A percentile compares a stretch with the other conserved stretches of the same genome.
These are phyloP conservation scores for Campoletis sonorensis DNA, from an alignment of 1,140 invertebrate genomes.

Conservation along the genomic window DNA sequence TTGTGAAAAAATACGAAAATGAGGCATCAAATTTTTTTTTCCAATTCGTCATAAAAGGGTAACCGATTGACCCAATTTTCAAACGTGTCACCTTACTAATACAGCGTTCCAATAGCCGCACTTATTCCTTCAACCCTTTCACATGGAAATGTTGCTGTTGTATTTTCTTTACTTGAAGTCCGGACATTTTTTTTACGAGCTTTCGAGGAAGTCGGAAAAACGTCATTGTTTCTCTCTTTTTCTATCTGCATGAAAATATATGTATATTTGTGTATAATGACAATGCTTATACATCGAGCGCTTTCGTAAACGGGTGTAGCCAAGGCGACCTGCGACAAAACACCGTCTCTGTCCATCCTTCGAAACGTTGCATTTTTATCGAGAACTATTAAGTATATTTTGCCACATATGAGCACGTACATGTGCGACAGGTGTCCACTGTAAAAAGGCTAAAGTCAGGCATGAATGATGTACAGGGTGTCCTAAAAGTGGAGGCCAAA, in stretches of 20 bases:
- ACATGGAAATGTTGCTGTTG: not conserved
- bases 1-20: not conserved
- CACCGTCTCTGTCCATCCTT: constrained; percentile 34
- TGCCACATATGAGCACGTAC: not conserved
- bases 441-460: not conserved
- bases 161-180: not conserved
- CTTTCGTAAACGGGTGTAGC: constrained; percentile 18
- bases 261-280: not conserved
- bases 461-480: too few relatives aligned
- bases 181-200: constrained; percentile 9
- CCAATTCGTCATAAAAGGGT: not conserved
- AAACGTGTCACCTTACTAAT: not conserved
- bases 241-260: not conserved
- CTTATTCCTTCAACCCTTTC: too few relatives aligned
- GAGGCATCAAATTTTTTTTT: too few relatives aligned
- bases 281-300: constrained; percentile 17
- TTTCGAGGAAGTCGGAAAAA: constrained; percentile 26
- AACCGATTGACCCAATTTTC: not conserved
- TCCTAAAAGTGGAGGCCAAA: too few relatives aligned
- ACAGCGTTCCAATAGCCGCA: not conserved
- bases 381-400: constrained; percentile 35
- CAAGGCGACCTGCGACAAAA: constrained; percentile 41
- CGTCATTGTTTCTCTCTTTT: too few relatives aligned
- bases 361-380: constrained; percentile 40
- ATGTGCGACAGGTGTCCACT: constrained; percentile 17